These are phyloP conservation scores for Pachypeltis micranthus DNA, from an alignment of 1,140 invertebrate genomes.

Conservation along the genomic window DNA sequence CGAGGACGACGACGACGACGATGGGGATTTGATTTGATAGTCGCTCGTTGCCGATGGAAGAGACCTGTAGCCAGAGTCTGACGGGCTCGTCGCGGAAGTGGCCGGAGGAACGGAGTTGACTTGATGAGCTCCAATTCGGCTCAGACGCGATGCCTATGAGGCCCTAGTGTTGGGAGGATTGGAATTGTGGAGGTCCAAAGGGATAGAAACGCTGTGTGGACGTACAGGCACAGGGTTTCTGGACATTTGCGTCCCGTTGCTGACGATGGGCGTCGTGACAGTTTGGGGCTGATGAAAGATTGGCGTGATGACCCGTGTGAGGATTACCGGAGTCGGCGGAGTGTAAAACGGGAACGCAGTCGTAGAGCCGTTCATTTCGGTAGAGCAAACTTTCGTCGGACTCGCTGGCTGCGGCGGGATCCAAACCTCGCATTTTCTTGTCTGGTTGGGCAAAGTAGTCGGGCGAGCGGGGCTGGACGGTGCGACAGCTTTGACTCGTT, in stretches of 20 bases:
- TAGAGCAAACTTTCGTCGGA: conserved; percentile 22
- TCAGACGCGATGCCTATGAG: conserved; percentile 35
- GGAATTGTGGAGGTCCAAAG: conserved; percentile 16
- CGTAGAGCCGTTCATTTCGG: conserved; percentile 3
- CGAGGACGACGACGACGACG: conserved; percentile 34
- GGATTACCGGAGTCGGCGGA: conserved; percentile 35
- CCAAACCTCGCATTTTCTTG: conserved; percentile 16
- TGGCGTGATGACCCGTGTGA: conserved; percentile 13
- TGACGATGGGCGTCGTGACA: conserved; percentile 22
- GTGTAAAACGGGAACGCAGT: conserved; percentile 43
- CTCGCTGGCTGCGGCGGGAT: conserved; percentile 12
- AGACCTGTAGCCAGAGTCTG: conserved; percentile 42
- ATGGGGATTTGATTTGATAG: conserved; percentile 44
- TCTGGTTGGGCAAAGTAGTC: conserved; percentile 34
- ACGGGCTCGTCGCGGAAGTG: conserved; percentile 34
- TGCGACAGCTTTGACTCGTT: conserved; percentile 18
- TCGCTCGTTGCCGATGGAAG: conserved; percentile 46
- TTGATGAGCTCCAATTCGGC: background rate
- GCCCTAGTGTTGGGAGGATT: conserved; percentile 36
- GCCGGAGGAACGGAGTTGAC: conserved; percentile 6
- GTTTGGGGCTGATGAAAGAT: conserved; percentile 21
- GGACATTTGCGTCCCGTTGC: conserved; percentile 12
- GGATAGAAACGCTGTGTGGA: conserved; percentile 14
- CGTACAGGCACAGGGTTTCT: conserved; percentile 18
- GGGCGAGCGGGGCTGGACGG: conserved; percentile 23